A percentile compares a stretch with the other conserved stretches of the same genome.
phyloP scores from a whole-genome alignment of 2,113 vertebrate genomes.

The Rhinoptilus africanus region DNA sequence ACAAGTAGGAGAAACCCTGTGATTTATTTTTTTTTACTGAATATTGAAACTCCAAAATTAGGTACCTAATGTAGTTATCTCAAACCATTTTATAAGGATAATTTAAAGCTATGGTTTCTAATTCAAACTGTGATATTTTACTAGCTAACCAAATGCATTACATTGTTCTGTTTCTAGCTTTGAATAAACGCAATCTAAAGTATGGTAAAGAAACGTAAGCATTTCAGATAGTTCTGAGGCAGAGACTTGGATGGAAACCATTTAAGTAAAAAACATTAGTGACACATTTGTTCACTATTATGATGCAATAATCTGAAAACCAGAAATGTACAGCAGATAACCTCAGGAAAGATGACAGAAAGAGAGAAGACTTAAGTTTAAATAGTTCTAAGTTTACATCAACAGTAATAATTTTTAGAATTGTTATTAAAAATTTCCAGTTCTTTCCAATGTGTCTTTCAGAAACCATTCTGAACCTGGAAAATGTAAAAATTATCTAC shows the following conservation, averaged over 20 bases:
- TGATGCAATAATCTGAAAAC: background rate
- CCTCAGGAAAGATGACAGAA: background rate
- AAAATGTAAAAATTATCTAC: background rate
- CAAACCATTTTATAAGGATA: background rate
- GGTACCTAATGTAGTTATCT: background rate
- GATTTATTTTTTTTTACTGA: background rate
- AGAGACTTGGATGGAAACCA: background rate
- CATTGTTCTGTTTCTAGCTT: background rate
- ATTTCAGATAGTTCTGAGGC: background rate
- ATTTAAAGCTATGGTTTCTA: background rate
- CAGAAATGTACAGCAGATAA: background rate
- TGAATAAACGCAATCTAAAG: background rate
- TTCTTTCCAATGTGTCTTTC: background rate
- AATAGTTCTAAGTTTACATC: background rate
- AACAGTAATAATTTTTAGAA: background rate
- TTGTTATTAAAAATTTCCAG: background rate
- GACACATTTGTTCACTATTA: background rate
- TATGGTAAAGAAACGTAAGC: background rate
- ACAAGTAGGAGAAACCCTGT: background rate
- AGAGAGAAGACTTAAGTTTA: background rate
- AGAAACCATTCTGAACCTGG: background rate
- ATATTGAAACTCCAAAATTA: background rate
- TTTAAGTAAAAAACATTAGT: background rate
- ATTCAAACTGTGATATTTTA: background rate
- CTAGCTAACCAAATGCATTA: background rate